Base-by-base conservation (phyloP, 2,888 invertebrate genomes). In the Andrena dorsata region DNA sequence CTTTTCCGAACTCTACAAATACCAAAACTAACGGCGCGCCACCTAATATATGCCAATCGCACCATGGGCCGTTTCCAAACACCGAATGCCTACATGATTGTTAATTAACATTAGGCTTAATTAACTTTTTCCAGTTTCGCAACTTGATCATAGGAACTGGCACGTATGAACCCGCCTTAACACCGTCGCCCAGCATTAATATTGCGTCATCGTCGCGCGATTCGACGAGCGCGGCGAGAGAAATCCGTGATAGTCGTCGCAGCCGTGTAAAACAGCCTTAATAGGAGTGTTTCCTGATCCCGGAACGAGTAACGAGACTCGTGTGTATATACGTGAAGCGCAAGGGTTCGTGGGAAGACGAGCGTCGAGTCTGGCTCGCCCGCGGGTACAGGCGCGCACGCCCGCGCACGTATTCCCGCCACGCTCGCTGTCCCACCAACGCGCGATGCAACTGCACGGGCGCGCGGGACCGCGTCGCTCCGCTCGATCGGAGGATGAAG, bases 231-330 rank as follows among this genome's bases (percentile, higher is more conserved):
- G 32, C 49, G 23, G 5, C 16, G 7, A 51, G 23, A 6, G 51
- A 70, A 60, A 30, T 51, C n/a, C 20, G 7, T 30, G 23, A 16
- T 65, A 58, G 64, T n/a, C 23, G 10, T 2, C 28, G 20, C n/a
- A 53, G 49, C 2, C 81, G 85, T 80, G 86, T 85, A 86, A 86
- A 80, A 80, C 83, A 78, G 84, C 87, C 85, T 87, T 88, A 87
- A 89, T 86, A 86, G 85, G 85, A 89, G 86, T 85, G 88, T 89
- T 89, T 87, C 83, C 85, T 84, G 85, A 86, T 88, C 88, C 82
- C 88, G 86, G 83, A 83, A 85, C 80, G 85, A 80, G 82, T 85
- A 83, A 83, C 84, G 87, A 83, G 86, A 85, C 87, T 87, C 76
- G 82, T 75, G 49, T 41, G 41, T 16, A 41, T 41, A 41, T 82